phyloP scores from a whole-genome alignment of 1,140 invertebrate species.

The Popillia japonica region DNA sequence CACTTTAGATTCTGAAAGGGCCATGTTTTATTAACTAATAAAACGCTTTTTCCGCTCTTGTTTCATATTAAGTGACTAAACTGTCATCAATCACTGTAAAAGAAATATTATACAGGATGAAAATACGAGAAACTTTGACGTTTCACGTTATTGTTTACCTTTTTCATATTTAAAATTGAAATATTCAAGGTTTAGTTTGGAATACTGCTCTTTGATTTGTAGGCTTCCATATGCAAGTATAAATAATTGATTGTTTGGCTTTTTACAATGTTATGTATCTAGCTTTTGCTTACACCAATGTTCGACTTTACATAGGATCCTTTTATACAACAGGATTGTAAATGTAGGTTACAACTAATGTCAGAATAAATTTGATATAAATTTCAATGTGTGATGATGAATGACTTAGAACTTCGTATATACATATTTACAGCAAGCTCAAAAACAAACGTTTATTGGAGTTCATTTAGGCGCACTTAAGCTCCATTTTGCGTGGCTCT shows the following conservation, averaged over 20 bases:
- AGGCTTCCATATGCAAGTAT: neutral
- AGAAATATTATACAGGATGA: neutral
- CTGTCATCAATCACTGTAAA: neutral
- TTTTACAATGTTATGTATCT: neutral
- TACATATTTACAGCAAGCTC: too few species aligned
- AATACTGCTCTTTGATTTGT: neutral
- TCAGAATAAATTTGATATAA: too few species aligned
- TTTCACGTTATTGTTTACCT: neutral
- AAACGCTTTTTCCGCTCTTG: neutral
- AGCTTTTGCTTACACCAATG: too few species aligned
- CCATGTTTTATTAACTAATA: conserved; percentile 12
- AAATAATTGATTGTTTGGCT: neutral
- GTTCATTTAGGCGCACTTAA: too few species aligned
- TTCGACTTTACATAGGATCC: too few species aligned
- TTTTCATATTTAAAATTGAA: neutral
- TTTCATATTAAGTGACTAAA: neutral
- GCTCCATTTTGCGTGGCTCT: too few species aligned
- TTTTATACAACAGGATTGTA: too few species aligned
- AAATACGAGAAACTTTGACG: neutral
- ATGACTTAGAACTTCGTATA: too few species aligned
- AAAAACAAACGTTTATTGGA: too few species aligned
- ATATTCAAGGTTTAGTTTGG: neutral
- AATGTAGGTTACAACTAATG: too few species aligned
- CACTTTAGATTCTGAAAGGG: conserved; percentile 1
- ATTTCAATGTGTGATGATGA: too few species aligned